phyloP scores from a whole-genome alignment of 2,888 invertebrate genomes.

The Pyralis farinalis region DNA sequence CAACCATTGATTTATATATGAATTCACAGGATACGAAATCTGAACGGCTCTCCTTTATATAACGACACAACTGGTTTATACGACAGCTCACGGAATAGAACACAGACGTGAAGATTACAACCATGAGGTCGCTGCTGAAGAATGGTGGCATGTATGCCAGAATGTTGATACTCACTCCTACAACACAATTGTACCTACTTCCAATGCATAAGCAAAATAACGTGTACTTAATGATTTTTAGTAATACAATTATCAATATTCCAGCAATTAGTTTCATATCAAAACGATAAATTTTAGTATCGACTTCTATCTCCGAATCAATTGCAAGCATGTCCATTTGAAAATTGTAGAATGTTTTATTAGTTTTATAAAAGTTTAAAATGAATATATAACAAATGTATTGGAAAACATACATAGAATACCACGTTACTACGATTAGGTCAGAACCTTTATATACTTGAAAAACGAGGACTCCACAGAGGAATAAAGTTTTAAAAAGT shows the following conservation, averaged over 20 bases:
- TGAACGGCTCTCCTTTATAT: background rate
- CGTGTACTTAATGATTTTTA: too few species aligned
- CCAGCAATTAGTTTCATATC: background rate
- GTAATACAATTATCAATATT: background rate
- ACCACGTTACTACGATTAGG: background rate
- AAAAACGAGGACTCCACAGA: background rate
- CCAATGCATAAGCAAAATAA: background rate
- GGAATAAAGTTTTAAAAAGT: background rate
- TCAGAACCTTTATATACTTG: background rate
- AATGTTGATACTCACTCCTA: background rate
- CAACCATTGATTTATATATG: background rate
- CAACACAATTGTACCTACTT: too few species aligned
- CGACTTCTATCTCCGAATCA: background rate
- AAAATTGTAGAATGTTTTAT: background rate
- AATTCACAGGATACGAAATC: background rate
- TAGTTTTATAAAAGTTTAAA: background rate
- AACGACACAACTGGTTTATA: background rate
- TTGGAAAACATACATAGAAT: background rate
- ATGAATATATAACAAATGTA: background rate
- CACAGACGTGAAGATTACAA: background rate
- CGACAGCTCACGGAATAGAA: background rate
- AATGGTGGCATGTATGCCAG: background rate
- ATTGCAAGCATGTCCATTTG: background rate
- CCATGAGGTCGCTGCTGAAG: background rate
- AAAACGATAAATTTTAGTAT: background rate